phyloP scores from a whole-genome alignment of 2,888 invertebrate genomes.

The Empis livida region DNA sequence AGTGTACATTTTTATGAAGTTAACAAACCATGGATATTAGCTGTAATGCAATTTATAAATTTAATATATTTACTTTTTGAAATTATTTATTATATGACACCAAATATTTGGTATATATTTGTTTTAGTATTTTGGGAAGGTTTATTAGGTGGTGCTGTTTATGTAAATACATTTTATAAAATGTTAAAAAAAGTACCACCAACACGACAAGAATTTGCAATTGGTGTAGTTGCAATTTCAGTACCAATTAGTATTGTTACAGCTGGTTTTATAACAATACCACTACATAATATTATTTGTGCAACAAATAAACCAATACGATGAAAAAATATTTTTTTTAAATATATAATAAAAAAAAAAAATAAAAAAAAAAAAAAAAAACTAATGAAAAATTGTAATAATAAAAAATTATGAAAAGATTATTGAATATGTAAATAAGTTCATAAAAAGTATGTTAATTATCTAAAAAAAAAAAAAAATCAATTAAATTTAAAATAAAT shows the following conservation, averaged over 20 bases:
- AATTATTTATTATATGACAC: slow-evolving; percentile 43
- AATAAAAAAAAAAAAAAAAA: too few relatives aligned
- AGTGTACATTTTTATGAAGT: slow-evolving; percentile 54
- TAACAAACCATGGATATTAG: slow-evolving; percentile 51
- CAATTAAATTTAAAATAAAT: too few relatives aligned
- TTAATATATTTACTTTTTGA: slow-evolving; percentile 43
- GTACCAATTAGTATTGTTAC: slow-evolving; percentile 58
- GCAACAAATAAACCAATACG: slow-evolving; percentile 31
- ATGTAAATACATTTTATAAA: slow-evolving; percentile 61
- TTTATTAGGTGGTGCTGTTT: slow-evolving; percentile 52
- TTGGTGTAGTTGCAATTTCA: slow-evolving; percentile 54
- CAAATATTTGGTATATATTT: slow-evolving; percentile 46
- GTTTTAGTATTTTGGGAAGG: slow-evolving; percentile 52
- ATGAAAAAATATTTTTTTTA: background rate
- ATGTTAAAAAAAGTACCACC: slow-evolving; percentile 45
- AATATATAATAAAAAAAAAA: too few relatives aligned
- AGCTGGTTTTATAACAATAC: slow-evolving; percentile 53
- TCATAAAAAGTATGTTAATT: too few relatives aligned
- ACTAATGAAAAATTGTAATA: too few relatives aligned
- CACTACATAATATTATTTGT: slow-evolving; percentile 56
- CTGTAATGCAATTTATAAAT: slow-evolving; percentile 48
- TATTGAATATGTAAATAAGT: too few relatives aligned
- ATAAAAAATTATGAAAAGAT: too few relatives aligned
- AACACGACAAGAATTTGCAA: slow-evolving; percentile 41
- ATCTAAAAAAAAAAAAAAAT: too few relatives aligned